Percentiles rank a stretch among this genome's conserved stretches.
These are phyloP conservation scores for Schizopygopsis malacanthus DNA, from an alignment of 2,797 vertebrate species.

Conservation along the genomic window DNA sequence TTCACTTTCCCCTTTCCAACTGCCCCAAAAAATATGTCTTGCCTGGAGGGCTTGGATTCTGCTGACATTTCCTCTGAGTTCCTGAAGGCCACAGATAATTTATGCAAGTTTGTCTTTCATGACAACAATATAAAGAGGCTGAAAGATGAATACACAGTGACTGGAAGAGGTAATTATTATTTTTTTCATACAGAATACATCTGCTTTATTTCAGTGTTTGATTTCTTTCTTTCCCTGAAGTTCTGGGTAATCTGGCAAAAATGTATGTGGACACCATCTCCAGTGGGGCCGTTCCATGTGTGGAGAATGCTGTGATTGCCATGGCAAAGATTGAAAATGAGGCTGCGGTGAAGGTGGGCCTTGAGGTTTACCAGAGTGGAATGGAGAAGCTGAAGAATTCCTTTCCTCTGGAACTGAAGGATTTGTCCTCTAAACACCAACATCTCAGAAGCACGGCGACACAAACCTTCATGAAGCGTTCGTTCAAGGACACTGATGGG, in stretches of 20 bases:
- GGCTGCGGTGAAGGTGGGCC: slow-evolving; percentile 51
- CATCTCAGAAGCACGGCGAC: slow-evolving; percentile 51
- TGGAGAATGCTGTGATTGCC: slow-evolving; percentile 64
- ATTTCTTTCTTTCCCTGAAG: slow-evolving; percentile 34
- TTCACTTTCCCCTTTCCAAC: too few relatives aligned
- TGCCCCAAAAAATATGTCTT: too few relatives aligned
- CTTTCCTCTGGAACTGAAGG: slow-evolving; percentile 54
- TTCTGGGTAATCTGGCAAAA: slow-evolving; percentile 62
- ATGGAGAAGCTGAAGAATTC: slow-evolving; percentile 60
- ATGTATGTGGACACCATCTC: slow-evolving; percentile 66
- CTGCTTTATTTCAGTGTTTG: too few relatives aligned
- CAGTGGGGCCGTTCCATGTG: slow-evolving; percentile 60
- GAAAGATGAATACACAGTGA: slow-evolving; percentile 53
- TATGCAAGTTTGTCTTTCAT: slow-evolving; percentile 57
- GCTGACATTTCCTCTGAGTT: too few relatives aligned
- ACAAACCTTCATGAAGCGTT: slow-evolving; percentile 55
- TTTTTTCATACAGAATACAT: too few relatives aligned
- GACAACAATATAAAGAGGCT: slow-evolving; percentile 58
- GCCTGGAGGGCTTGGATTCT: too few relatives aligned
- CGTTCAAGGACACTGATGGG: slow-evolving; percentile 63
- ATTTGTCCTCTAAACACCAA: slow-evolving; percentile 63
- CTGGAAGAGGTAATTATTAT: too few relatives aligned
- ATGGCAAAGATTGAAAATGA: slow-evolving; percentile 67
- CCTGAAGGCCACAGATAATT: slow-evolving; percentile 26
- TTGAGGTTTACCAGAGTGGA: slow-evolving; percentile 55